Evolutionary conservation across 2,888 invertebrate species (phyloP), one percentile per base, ranked within the genome.

Genomic region (Protodeltote pygarga): DNA sequence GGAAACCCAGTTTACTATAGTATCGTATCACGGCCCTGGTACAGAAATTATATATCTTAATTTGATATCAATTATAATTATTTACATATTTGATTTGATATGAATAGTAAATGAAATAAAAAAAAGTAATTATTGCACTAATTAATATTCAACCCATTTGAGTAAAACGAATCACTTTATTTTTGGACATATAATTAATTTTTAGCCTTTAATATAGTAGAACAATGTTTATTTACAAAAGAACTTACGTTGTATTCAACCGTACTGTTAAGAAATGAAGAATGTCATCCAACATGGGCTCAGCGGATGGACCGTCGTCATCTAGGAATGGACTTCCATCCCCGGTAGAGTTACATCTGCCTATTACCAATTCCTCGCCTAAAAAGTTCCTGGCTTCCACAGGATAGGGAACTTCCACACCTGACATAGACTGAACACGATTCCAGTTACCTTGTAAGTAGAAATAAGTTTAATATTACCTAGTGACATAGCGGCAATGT

Each of bases 221-320:
- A 9, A 27, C 5, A 10, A 5, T 10, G 16, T 28, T 10, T 23
- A n/a, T 24, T 20, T 23, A 8, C 5, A 5, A 9, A 8, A 3
- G 14, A 3, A 65, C 81, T 75, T 71, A 93, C 93, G 92, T 92
- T 3, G 93, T 85, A 46, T 93, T 93, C 1, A 91, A 59, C 15
- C 77, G 73, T 2, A 78, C 65, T 1, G 73, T 70, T 4, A 93
- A 71, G 57, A 90, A 93, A 39, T 85, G 81, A 0, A 93, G 81
- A 1, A 93, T 85, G 35, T 93, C 93, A 17, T 88, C 87, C 9
- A 93, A 75, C 20, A 93, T 82, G 0, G 85, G 88, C 0, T 92
- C 90, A 0, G 88, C 83, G 0, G 92, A 82, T 0, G 88, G 81
- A 0, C 89, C 91, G 5, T 90, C 91, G n/a, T 89, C 86, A 5